A percentile compares a stretch with the other conserved stretches of the same genome.
These are phyloP conservation scores for Taphrorychus bicolor DNA, from an alignment of 2,888 invertebrate species.

Conservation along the genomic window DNA sequence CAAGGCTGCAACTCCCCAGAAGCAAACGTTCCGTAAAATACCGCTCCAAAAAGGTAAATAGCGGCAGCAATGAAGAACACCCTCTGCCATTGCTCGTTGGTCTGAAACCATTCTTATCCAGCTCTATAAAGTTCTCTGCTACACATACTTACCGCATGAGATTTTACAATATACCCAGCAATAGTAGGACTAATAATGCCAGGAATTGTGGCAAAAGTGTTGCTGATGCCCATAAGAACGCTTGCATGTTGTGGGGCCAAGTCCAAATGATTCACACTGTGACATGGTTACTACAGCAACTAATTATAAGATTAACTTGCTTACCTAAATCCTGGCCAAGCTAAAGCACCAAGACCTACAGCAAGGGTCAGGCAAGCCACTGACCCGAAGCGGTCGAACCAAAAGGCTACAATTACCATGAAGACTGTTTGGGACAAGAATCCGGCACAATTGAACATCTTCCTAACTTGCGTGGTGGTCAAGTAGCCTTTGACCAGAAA, in stretches of 20 bases:
- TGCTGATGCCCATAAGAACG: constrained; percentile 89
- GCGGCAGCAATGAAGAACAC: constrained; percentile 87
- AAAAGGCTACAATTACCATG: constrained; percentile 82
- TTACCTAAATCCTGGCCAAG: constrained; percentile 44
- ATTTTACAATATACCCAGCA: constrained; percentile 50
- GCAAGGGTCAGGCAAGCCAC: constrained; percentile 42
- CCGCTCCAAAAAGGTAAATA: constrained; percentile 81
- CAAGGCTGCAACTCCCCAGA: constrained; percentile 82
- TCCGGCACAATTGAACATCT: constrained; percentile 73
- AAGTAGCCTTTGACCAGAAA: constrained; percentile 68
- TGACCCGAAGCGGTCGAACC: constrained; percentile 63
- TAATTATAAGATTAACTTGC: too few relatives aligned
- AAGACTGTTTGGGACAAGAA: constrained; percentile 82
- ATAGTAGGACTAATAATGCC: constrained; percentile 87
- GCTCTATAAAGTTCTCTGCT: background rate
- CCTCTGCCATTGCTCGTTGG: constrained; percentile 79
- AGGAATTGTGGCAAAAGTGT: constrained; percentile 89
- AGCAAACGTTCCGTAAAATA: constrained; percentile 80
- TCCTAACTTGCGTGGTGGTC: constrained; percentile 75
- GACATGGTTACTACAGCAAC: too few relatives aligned
- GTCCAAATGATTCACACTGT: constrained; percentile 84
- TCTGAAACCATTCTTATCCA: constrained; percentile 57
- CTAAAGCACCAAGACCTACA: constrained; percentile 41
- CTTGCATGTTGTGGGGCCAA: constrained; percentile 92
- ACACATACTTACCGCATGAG: constrained; percentile 41